Conservation (phyloP, 2,113 vertebrate genomes). For the Rhabdomys dilectus region DNA sequence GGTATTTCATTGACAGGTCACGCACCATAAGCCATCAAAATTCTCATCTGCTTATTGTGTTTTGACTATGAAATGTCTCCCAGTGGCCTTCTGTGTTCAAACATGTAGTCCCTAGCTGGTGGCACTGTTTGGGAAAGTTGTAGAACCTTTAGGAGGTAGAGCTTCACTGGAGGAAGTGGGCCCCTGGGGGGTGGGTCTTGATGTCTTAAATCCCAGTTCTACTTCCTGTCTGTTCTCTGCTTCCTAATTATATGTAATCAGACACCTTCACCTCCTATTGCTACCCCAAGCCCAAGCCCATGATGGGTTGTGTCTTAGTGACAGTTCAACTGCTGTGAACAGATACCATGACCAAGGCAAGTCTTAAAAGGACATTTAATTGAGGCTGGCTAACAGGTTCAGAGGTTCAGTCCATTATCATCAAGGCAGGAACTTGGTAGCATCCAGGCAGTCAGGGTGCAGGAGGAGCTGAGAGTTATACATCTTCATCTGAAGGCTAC, state of each 20-base stretch:
- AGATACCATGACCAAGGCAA: too few species aligned
- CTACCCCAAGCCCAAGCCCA: too few species aligned
- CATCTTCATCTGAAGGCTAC: too few species aligned
- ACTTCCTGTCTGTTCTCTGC: neutral
- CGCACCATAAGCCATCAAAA: neutral
- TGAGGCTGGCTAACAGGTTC: too few species aligned
- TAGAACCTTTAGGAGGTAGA: neutral
- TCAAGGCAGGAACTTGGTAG: too few species aligned
- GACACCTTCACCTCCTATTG: neutral
- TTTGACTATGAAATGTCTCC: neutral
- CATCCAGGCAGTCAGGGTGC: too few species aligned
- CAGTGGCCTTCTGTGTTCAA: neutral
- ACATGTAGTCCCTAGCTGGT: neutral
- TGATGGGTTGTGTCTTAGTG: too few species aligned
- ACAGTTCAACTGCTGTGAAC: too few species aligned
- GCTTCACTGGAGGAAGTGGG: neutral
- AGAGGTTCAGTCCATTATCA: too few species aligned
- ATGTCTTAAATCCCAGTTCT: neutral
- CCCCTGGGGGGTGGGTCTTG: too few species aligned
- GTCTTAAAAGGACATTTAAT: too few species aligned
- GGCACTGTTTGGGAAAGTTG: neutral
- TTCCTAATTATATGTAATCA: neutral
- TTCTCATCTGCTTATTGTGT: neutral
- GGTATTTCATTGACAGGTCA: slow-evolving; percentile 22
- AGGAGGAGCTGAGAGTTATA: too few species aligned